phyloP scores from a whole-genome alignment of 2,888 invertebrate genomes.

The Heliconius sara region DNA sequence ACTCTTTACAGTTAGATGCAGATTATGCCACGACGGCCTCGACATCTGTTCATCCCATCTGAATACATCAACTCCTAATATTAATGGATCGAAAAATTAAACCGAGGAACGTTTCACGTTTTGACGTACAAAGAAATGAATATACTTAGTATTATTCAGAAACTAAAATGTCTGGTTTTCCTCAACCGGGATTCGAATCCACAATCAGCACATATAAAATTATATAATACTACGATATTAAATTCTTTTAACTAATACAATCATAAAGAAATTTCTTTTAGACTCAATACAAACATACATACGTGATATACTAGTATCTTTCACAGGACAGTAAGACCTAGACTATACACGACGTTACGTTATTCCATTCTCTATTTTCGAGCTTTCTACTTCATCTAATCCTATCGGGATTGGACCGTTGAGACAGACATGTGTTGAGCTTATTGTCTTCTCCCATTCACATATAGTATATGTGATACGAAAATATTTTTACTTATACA shows the following conservation, averaged over 20 bases:
- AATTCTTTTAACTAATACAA: not conserved
- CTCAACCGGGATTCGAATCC: too few species aligned
- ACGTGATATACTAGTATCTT: not conserved
- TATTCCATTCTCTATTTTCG: not conserved
- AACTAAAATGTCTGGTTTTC: too few species aligned
- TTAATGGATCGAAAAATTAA: too few species aligned
- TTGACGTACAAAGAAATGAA: too few species aligned
- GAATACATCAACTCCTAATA: too few species aligned
- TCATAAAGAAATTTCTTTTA: not conserved
- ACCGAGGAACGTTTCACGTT: too few species aligned
- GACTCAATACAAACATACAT: not conserved
- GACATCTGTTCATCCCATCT: too few species aligned
- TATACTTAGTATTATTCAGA: too few species aligned
- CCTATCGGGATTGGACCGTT: slow-evolving; percentile 11
- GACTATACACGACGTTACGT: not conserved
- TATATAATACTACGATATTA: too few species aligned
- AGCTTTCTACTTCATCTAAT: slow-evolving; percentile 21
- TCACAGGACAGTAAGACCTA: not conserved
- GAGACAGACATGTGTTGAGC: slow-evolving; percentile 14
- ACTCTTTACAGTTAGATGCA: too few species aligned
- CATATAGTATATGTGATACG: not conserved
- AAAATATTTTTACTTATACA: not conserved
- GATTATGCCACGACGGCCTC: too few species aligned
- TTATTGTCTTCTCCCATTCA: slow-evolving; percentile 8
- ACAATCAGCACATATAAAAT: too few species aligned